Conservation (phyloP, 2,888 invertebrate species). For the Proisotoma minuta region DNA sequence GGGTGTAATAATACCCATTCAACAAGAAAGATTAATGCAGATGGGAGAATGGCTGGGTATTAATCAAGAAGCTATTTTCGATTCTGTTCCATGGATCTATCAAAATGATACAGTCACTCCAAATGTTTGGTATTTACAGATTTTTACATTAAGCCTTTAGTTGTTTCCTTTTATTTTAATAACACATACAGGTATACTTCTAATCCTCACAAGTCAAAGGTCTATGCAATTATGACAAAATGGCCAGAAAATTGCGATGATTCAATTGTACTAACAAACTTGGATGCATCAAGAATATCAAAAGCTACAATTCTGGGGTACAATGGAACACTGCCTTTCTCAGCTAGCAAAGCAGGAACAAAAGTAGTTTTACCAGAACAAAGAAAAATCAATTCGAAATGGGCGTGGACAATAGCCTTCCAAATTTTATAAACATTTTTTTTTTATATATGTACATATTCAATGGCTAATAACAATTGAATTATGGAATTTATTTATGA, state of each 20-base stretch:
- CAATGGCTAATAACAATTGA: no score
- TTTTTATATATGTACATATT: no score
- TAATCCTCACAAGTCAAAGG: constrained; percentile 39
- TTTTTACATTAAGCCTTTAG: no score
- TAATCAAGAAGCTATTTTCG: constrained; percentile 53
- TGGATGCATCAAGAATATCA: not conserved
- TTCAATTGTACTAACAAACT: not conserved
- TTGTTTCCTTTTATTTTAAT: no score
- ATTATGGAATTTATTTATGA: no score
- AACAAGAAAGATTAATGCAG: constrained; percentile 51
- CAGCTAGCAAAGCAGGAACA: not conserved
- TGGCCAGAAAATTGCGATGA: constrained; percentile 48
- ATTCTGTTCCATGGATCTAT: constrained; percentile 54
- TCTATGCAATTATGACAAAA: constrained; percentile 51
- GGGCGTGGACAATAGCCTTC: not conserved
- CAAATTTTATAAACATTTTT: not conserved
- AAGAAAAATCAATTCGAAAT: not conserved
- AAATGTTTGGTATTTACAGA: constrained; percentile 71
- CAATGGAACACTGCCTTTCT: not conserved
- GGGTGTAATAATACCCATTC: constrained; percentile 51
- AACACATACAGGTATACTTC: constrained; percentile 32
- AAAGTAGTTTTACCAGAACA: not conserved
- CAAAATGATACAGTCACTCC: constrained; percentile 75
- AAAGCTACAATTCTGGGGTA: not conserved
- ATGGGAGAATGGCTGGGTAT: constrained; percentile 52